phyloP scores from a whole-genome alignment of 2,113 vertebrate genomes.

The Strigops habroptila region DNA sequence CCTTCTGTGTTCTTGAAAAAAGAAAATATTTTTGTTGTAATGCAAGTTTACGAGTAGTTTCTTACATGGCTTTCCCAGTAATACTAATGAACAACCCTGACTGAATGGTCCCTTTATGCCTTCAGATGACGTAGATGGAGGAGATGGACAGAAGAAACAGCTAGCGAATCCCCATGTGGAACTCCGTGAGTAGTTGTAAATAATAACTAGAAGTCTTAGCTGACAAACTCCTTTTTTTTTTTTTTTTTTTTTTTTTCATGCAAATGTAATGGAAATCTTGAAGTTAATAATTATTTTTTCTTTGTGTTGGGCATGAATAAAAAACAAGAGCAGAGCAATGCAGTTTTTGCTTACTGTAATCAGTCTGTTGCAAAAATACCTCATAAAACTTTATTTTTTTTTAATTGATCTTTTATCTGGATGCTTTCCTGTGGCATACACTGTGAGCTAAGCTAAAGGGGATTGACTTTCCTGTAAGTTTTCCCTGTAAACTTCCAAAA shows the following conservation, averaged over 20 bases:
- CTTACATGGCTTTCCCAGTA: not conserved
- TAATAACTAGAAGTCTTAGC: not conserved
- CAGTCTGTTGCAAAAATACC: not conserved
- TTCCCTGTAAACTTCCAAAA: not conserved
- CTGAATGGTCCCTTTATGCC: constrained; percentile 1
- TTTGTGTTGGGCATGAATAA: not conserved
- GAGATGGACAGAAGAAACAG: constrained; percentile 91
- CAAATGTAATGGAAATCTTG: not conserved
- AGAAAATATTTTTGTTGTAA: not conserved
- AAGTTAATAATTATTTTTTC: not conserved
- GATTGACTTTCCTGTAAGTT: not conserved
- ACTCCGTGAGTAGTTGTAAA: constrained; percentile 83
- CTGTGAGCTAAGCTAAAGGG: not conserved
- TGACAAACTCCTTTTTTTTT: not conserved
- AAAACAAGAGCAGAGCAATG: not conserved
- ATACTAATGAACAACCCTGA: not conserved
- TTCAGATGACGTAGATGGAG: constrained; percentile 86
- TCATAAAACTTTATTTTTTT: not conserved
- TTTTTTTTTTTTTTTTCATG: not conserved
- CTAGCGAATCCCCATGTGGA: constrained; percentile 92
- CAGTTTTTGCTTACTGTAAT: not conserved
- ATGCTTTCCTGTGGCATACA: not conserved
- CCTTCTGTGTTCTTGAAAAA: not conserved
- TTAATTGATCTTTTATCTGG: not conserved
- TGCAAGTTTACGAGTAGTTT: not conserved